Evolutionary conservation across 2,888 invertebrate genomes (phyloP).

Genomic region (Disparrhopalites patrizii): DNA sequence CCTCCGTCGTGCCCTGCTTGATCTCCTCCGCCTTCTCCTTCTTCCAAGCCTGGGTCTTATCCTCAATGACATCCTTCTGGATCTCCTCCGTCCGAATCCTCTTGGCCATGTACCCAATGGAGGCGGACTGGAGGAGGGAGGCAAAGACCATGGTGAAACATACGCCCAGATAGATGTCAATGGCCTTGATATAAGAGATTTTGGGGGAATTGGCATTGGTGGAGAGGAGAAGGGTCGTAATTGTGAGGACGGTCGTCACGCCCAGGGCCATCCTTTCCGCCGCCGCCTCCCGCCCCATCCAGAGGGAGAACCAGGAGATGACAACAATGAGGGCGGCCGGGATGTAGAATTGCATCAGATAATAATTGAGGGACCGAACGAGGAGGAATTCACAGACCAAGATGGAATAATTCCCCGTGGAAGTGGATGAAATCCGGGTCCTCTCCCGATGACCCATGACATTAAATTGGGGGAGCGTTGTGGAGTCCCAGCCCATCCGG

Average conservation of each 20-base stretch:
- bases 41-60: conserved; percentile 1
- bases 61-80: neutral
- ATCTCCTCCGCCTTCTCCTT: neutral
- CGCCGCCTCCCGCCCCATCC: conserved; percentile 9
- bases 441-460: conserved; percentile 4
- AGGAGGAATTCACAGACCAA: conserved; percentile 1
- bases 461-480: neutral
- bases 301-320: conserved; percentile 16
- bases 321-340: conserved; percentile 13
- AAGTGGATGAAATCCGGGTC: neutral
- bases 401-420: conserved; percentile 6
- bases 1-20: neutral
- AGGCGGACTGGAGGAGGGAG: neutral
- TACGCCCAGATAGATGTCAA: conserved; percentile 7
- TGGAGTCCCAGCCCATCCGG: neutral
- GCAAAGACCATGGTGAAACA: conserved; percentile 4
- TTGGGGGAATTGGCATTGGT: conserved; percentile 13
- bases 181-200: conserved; percentile 8
- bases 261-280: conserved; percentile 10
- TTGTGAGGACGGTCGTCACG: conserved; percentile 14
- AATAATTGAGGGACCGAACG: conserved; percentile 6
- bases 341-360: conserved; percentile 15
- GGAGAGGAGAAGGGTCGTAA: conserved; percentile 10
- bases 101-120: conserved; percentile 4
- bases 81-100: neutral